Evolutionary conservation across 2,888 invertebrate genomes (phyloP).

Genomic region (Watsonalla binaria): DNA sequence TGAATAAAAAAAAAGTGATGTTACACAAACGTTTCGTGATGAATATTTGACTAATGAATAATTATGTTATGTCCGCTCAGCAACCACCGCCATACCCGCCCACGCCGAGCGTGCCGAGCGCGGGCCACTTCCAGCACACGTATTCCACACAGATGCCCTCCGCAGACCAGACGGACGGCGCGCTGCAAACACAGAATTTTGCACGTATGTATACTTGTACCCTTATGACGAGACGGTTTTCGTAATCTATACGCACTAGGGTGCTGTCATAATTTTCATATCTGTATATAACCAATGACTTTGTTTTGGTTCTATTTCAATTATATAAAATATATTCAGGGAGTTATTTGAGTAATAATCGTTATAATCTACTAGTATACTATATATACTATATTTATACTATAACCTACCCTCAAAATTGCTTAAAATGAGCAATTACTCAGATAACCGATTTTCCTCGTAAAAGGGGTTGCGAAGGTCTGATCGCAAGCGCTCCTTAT

Average conservation of each 20-base stretch:
- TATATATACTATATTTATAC: no score
- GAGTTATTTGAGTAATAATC: conserved; percentile 1
- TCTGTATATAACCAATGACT: no score
- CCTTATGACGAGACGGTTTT: background rate
- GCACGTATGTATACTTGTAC: conserved; percentile 49
- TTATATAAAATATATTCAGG: background rate
- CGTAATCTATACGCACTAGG: background rate
- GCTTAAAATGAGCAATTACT: no score
- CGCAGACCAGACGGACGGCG: conserved; percentile 51
- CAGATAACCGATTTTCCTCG: no score
- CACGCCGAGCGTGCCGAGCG: conserved; percentile 62
- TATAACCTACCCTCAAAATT: no score
- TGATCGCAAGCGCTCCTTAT: no score
- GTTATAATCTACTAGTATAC: no score
- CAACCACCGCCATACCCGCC: conserved; percentile 67
- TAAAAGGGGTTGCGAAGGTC: no score
- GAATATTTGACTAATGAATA: background rate
- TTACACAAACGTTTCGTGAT: no score
- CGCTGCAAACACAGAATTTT: conserved; percentile 53
- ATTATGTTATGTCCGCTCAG: conserved; percentile 10
- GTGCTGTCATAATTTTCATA: no score
- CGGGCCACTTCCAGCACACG: conserved; percentile 57
- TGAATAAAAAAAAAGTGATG: no score
- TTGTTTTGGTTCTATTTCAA: no score
- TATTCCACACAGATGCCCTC: conserved; percentile 43